Evolutionary conservation across 2,797 vertebrate species (phyloP).

Genomic region (Echeneis naucrates): DNA sequence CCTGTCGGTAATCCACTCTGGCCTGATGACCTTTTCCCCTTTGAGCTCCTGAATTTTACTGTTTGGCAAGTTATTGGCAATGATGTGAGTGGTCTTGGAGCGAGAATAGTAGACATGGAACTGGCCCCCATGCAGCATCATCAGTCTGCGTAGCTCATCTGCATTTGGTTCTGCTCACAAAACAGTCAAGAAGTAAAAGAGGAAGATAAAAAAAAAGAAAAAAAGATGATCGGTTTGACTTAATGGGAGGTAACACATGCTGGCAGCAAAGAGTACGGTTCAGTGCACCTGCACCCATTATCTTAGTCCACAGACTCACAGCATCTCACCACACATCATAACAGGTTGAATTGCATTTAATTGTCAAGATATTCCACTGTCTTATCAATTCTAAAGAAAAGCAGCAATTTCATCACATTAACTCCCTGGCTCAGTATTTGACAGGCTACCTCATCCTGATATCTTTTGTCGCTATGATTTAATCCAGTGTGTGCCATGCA

Average conservation of each 20-base stretch:
- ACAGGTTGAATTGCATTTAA: background rate
- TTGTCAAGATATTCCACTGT: conserved; percentile 1
- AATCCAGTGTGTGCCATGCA: background rate
- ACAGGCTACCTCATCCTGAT: background rate
- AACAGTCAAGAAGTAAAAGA: conserved; percentile 4
- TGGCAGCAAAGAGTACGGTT: background rate
- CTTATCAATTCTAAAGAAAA: background rate
- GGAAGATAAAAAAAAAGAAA: background rate
- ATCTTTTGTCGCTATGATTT: background rate
- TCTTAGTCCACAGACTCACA: background rate
- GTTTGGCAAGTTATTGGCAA: conserved; percentile 96
- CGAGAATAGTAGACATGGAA: conserved; percentile 95
- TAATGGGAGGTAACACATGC: background rate
- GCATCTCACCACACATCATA: background rate
- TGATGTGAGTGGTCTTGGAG: conserved; percentile 97
- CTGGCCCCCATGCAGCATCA: conserved; percentile 98
- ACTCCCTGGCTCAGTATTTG: background rate
- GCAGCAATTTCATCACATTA: background rate
- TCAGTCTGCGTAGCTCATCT: conserved; percentile 93
- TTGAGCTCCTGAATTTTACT: conserved; percentile 94
- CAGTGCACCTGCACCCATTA: background rate
- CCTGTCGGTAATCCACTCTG: conserved; percentile 98
- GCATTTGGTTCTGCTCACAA: conserved; percentile 90
- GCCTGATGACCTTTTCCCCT: conserved; percentile 94
- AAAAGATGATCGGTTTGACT: background rate